phyloP scores from a whole-genome alignment of 2,113 vertebrate genomes.

The Apodemus speciosus region DNA sequence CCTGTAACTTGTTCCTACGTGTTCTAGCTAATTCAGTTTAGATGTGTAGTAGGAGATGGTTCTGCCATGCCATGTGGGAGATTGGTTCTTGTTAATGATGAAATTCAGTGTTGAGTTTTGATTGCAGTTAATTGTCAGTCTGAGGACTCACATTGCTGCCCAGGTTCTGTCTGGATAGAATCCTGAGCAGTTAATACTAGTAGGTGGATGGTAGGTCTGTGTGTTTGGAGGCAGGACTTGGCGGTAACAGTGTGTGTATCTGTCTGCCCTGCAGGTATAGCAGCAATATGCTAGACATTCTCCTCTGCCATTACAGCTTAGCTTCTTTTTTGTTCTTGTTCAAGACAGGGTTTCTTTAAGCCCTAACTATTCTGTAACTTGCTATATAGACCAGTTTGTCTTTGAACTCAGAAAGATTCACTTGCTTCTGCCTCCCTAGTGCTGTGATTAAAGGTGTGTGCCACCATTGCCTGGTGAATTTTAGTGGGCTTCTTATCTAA shows the following conservation, averaged over 20 bases:
- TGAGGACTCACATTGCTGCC: not conserved
- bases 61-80: too few relatives aligned
- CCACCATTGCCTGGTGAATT: not conserved
- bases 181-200: not conserved
- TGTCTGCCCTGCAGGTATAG: not conserved
- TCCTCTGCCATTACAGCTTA: not conserved
- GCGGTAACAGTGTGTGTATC: not conserved
- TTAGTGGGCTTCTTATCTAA: not conserved
- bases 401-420: not conserved
- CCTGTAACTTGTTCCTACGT: accelerated
- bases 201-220: not conserved
- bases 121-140: not conserved
- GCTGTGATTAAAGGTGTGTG: not conserved
- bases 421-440: not conserved
- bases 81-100: not conserved
- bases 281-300: not conserved
- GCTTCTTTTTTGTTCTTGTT: not conserved
- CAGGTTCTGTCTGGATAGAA: not conserved
- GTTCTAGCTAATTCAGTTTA: not conserved
- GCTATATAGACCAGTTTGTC: not conserved
- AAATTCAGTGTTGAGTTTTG: not conserved
- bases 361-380: not conserved
- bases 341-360: not conserved
- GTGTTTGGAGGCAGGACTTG: not conserved
- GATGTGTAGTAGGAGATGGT: not conserved